phyloP scores from a whole-genome alignment of 2,888 invertebrate genomes.

The Ectemnius lituratus region DNA sequence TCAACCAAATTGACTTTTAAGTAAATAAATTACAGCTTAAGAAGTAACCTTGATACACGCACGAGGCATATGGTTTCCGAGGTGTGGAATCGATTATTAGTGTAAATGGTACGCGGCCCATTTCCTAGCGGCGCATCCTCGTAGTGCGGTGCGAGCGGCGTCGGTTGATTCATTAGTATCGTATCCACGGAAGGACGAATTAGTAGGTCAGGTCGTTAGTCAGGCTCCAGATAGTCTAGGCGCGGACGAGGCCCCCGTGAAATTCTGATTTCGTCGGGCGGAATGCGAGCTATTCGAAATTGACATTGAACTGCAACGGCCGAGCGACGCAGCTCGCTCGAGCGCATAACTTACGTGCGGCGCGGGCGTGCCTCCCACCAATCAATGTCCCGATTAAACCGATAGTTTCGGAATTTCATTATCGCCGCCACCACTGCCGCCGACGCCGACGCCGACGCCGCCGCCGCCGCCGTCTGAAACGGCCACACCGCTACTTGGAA shows the following conservation, averaged over 20 bases:
- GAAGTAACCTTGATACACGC: too few species aligned
- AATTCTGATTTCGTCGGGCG: conserved; percentile 40
- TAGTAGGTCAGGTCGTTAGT: conserved; percentile 9
- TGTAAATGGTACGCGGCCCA: too few species aligned
- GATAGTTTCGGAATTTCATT: conserved; percentile 75
- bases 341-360: conserved; percentile 49
- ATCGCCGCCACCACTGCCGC: conserved; percentile 57
- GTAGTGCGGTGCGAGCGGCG: too few species aligned
- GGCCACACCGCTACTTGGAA: conserved; percentile 63
- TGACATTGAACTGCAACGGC: conserved; percentile 38
- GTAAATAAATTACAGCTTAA: too few species aligned
- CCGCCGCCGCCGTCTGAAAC: conserved; percentile 66
- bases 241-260: conserved; percentile 1
- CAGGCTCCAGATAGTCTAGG: background rate
- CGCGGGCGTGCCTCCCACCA: conserved; percentile 63
- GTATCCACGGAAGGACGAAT: background rate
- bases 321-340: conserved; percentile 17
- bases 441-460: too few species aligned
- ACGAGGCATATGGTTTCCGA: background rate
- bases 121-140: too few species aligned
- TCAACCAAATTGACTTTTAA: too few species aligned
- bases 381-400: conserved; percentile 72
- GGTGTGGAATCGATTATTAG: too few species aligned
- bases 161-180: conserved; percentile 2
- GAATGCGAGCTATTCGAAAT: conserved; percentile 46